Base-by-base conservation (phyloP, 2,888 invertebrate species). In the Zaprionus lineosus region DNA sequence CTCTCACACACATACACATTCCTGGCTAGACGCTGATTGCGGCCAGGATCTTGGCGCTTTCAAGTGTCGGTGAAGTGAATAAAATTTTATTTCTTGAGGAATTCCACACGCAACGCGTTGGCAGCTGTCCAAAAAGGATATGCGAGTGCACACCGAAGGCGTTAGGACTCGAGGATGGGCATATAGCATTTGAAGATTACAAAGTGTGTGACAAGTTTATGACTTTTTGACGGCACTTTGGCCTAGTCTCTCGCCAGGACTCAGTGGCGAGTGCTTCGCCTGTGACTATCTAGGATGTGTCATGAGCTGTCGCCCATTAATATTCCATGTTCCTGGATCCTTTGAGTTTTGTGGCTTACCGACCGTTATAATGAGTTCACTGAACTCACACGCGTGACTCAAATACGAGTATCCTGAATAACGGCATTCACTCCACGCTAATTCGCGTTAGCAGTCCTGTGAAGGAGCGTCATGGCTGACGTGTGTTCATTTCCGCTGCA, bases 131-230 rank as follows among this genome's bases (percentile, higher is more conserved):
- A 81, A 74, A n/a, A 43, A 18, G 28, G 14, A 29, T 15, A 21
- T 7, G 33, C 18, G 37, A 26, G 15, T 11, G 29, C 26, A 14
- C n/a, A 6, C 33, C 3, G 16, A 14, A 28, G 19, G 16, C 8
- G 1, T 6, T 34, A 34, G 19, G 59, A 15, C n/a, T n/a, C n/a
- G n/a, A n/a, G n/a, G n/a, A n/a, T n/a, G n/a, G n/a, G n/a, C n/a
- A n/a, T n/a, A n/a, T n/a, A 56, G 36, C 53, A 70, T 70, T 64
- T 62, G 36, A 39, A 67, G 77, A 79, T 79, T 77, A 63, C 83
- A 79, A 77, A 77, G 70, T 77, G 83, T 76, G 68, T 76, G 74
- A 71, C 74, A 81, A 83, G 65, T 83, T 78, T 83, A 81, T 76
- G 84, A 71, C 60, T 69, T 81, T 81, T 65, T 76, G 84, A 76